Percentiles rank a stretch among this genome's conserved stretches.
phyloP scores from a whole-genome alignment of 2,113 vertebrate genomes.

The Pachycephala philippinensis region DNA sequence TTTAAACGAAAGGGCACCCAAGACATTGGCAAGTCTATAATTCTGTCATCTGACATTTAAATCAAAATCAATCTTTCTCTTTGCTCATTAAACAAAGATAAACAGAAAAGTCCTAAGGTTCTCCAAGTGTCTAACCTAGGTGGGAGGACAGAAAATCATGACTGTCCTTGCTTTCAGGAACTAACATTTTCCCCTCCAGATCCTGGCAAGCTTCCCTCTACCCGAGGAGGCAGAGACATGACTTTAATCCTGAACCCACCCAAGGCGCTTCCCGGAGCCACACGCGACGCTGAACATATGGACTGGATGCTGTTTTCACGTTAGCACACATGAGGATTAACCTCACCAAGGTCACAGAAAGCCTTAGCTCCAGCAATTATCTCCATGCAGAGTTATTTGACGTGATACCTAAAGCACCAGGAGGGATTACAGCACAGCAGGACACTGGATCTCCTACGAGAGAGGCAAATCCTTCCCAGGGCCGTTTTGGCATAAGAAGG shows the following conservation, averaged over 20 bases:
- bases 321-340: not conserved
- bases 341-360: constrained; percentile 11
- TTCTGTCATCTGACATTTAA: constrained; percentile 37
- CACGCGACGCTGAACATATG: constrained; percentile 21
- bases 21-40: not conserved
- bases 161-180: not conserved
- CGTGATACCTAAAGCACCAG: not conserved
- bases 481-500: not conserved
- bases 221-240: not conserved
- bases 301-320: not conserved
- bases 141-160: not conserved
- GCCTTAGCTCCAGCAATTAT: not conserved
- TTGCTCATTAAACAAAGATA: not conserved
- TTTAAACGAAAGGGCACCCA: constrained; percentile 13
- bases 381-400: not conserved
- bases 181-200: not conserved
- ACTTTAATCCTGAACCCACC: not conserved
- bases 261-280: not conserved
- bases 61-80: constrained; percentile 39
- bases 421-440: not conserved
- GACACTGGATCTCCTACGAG: fast-evolving
- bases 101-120: not conserved
- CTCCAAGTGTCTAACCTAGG: not conserved
- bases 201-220: not conserved
- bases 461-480: not conserved